These are phyloP conservation scores for Pseudotriccus pelzelni DNA, from an alignment of 2,797 vertebrate genomes.

Conservation along the genomic window DNA sequence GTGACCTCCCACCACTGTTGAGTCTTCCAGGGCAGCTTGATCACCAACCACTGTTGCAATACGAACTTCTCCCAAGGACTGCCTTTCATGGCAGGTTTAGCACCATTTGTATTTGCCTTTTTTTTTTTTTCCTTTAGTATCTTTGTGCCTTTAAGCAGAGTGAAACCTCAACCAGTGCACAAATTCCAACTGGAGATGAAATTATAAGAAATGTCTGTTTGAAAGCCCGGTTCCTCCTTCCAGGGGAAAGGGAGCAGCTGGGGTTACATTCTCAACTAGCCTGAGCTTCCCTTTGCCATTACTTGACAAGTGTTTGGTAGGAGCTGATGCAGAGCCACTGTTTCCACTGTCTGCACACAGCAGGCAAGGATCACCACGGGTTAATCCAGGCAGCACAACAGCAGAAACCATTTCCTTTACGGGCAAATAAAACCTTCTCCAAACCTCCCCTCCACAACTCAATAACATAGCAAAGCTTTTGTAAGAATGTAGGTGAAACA, in stretches of 20 bases:
- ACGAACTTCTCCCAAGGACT: background rate
- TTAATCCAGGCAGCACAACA: background rate
- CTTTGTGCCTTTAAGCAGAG: background rate
- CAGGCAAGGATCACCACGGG: rapidly evolving
- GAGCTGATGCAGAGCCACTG: background rate
- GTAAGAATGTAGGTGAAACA: background rate
- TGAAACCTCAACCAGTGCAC: background rate
- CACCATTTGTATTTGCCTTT: background rate
- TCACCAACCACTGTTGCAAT: rapidly evolving
- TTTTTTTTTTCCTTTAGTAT: background rate
- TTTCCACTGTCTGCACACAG: background rate
- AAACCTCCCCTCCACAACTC: background rate
- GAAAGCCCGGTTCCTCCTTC: background rate
- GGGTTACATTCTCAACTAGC: background rate
- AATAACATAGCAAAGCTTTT: background rate
- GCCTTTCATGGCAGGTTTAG: background rate
- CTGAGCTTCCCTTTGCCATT: background rate
- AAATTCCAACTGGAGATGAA: background rate
- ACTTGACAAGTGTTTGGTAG: background rate
- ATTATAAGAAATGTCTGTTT: background rate
- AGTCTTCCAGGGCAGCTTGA: background rate
- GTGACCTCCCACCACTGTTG: background rate
- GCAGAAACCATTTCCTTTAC: background rate
- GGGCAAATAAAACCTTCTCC: background rate
- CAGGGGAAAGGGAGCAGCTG: background rate